Base-by-base conservation (phyloP, 2,113 vertebrate species). In the Spizaetus ornatus region DNA sequence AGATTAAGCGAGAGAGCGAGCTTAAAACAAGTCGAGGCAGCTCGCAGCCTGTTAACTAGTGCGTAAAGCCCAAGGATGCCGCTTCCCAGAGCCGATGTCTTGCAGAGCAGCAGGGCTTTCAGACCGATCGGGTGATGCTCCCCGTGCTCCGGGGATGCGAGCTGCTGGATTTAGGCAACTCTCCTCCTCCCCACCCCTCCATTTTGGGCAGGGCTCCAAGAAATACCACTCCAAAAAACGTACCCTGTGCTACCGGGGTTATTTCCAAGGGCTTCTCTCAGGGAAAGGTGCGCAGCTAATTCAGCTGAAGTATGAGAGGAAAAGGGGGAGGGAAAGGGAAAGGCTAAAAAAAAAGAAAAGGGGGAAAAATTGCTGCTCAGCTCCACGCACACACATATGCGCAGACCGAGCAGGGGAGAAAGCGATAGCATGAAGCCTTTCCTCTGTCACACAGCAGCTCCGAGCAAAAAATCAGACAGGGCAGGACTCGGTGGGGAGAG, bases 1-100 rank as follows among this genome's bases (percentile, higher is more conserved):
- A 96, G 98, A 98, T 98, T 88, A 98, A 97, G 95, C 14, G 5
- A 93, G 94, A 91, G 88, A 97, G 88, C 40, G 67, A 96, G 96
- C 95, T 96, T 96, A 83, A 97, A 98, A 94, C 94, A 84, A 97
- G 95, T 38, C 59, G n/a, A 86, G 89, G 95, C 93, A 79, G 96
- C 97, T 97, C 76, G 19, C 88, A 96, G 97, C 82, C 93, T 91
- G 97, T 80, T 96, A 94, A 95, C 92, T 95, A 92, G 97, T 43
- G 95, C 95, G 50, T 78, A 95, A 96, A 95, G 97, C 91, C 40
- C 59, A 34, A 72, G 87, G 86, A 79, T 88, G 95, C 72, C n/a
- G 86, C 92, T 96, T 91, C 62, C 92, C 88, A 14, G 48, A 62
- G 93, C 96, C 29, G 96, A 88, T 76, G 94, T 22, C 96, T 95